These are phyloP conservation scores for Amphipoea oculea DNA, from an alignment of 2,888 invertebrate species.

Conservation along the genomic window DNA sequence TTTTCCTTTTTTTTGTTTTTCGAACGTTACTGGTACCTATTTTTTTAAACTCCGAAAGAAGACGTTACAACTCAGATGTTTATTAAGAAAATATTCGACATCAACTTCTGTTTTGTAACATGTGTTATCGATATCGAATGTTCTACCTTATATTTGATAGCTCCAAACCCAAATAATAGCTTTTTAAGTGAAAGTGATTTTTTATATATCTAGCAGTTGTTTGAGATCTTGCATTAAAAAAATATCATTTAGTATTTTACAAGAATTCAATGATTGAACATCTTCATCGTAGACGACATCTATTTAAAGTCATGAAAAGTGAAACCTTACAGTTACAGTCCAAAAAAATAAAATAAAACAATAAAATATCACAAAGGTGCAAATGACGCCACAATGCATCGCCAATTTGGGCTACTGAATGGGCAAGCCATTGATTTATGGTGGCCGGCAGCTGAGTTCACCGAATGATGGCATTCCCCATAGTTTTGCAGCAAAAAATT, in stretches of 20 bases:
- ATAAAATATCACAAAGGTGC: conserved; percentile 57
- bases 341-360: conserved; percentile 46
- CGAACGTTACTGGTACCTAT: conserved; percentile 73
- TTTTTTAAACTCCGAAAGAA: conserved; percentile 64
- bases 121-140: conserved; percentile 42
- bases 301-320: neutral
- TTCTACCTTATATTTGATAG: conserved; percentile 1
- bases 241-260: neutral
- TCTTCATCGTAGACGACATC: too few relatives aligned
- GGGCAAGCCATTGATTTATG: conserved; percentile 80
- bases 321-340: conserved; percentile 10
- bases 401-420: conserved; percentile 77
- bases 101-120: conserved; percentile 41
- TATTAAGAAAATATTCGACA: conserved; percentile 54
- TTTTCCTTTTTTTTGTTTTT: conserved; percentile 76
- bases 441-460: conserved; percentile 78
- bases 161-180: neutral
- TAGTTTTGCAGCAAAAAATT: conserved; percentile 68
- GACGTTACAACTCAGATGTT: conserved; percentile 67
- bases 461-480: conserved; percentile 58
- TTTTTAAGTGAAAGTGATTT: neutral
- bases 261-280: neutral
- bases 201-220: neutral
- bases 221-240: neutral
- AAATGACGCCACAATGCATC: conserved; percentile 67